phyloP scores from a whole-genome alignment of 2,797 vertebrate species.

The Alectoris magna region DNA sequence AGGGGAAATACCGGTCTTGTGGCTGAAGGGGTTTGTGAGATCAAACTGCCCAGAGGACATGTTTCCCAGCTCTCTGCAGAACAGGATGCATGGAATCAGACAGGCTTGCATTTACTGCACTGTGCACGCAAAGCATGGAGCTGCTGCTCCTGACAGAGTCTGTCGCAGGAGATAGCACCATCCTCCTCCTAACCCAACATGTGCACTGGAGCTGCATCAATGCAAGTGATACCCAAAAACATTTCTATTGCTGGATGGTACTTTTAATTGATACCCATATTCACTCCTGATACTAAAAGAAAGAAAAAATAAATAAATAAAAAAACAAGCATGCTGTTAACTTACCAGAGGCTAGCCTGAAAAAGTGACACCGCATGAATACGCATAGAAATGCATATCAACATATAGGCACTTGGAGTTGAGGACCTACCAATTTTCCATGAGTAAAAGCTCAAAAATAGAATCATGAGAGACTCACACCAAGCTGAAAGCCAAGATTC shows the following conservation, averaged over 20 bases:
- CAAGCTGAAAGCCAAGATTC: background rate
- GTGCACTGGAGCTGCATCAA: background rate
- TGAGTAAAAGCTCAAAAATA: background rate
- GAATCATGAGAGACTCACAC: background rate
- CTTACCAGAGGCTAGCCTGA: background rate
- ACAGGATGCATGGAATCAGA: background rate
- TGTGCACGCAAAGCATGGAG: fast-evolving
- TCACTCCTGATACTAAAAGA: background rate
- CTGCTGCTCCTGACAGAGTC: background rate
- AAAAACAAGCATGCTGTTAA: background rate
- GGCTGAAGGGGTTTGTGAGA: background rate
- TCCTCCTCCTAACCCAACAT: background rate
- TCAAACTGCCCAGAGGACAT: background rate
- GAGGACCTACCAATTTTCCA: background rate
- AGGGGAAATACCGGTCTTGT: background rate
- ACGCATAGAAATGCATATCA: background rate
- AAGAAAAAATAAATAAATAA: fast-evolving
- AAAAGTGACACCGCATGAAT: background rate
- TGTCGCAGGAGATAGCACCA: background rate
- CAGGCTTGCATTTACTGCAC: fast-evolving
- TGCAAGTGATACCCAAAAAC: background rate
- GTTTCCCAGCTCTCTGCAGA: background rate
- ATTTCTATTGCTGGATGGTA: background rate
- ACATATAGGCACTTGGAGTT: background rate
- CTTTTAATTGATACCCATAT: background rate